Base-by-base conservation (phyloP, 2,113 vertebrate species). In the Embiotoca jacksoni region DNA sequence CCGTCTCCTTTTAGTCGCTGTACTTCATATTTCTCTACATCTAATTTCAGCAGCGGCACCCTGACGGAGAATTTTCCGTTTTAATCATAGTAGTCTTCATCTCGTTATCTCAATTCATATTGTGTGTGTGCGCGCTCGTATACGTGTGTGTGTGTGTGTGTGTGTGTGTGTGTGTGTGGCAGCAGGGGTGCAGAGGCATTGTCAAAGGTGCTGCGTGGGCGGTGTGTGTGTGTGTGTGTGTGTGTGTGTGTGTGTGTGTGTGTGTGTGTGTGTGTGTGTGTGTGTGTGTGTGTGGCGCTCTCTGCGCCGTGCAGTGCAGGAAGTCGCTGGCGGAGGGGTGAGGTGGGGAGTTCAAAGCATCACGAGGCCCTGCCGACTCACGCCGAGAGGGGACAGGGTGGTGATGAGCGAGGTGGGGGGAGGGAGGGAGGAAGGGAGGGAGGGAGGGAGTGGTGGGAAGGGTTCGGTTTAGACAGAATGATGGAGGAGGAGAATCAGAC, bases 331-430 rank as follows among this genome's bases (percentile, higher is more conserved):
- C n/a, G 3, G 37, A 72, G 58, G 23, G 79, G 65, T 7, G 69
- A 75, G 73, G 61, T 5, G 15, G 56, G 30, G 73, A 79, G 85
- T 91, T 92, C 88, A 92, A 85, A 91, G 80, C 65, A 84, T 82
- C 87, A 67, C 16, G 3, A 49, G 53, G 36, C 47, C 33, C 54
- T 4, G 39, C 36, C 1, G 60, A 78, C 64, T 62, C 63, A 72
- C 39, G 60, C 7, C 2, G 31, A 10, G 50, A 39, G 31, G 46
- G 67, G 55, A 8, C 36, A 5, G 0, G 68, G 62, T 2, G 49
- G 8, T 31, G 73, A 81, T 5, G 55, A 35, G 44, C 0, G 50
- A 64, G 36, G 37, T 1, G 23, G 46, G 31, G 61, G 55, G 33
- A 41, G 41, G 60, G 47, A 37, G 37, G 41, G 41, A 11, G 41